These are phyloP conservation scores for Campoletis sonorensis DNA, from an alignment of 1,140 invertebrate genomes.

Conservation along the genomic window DNA sequence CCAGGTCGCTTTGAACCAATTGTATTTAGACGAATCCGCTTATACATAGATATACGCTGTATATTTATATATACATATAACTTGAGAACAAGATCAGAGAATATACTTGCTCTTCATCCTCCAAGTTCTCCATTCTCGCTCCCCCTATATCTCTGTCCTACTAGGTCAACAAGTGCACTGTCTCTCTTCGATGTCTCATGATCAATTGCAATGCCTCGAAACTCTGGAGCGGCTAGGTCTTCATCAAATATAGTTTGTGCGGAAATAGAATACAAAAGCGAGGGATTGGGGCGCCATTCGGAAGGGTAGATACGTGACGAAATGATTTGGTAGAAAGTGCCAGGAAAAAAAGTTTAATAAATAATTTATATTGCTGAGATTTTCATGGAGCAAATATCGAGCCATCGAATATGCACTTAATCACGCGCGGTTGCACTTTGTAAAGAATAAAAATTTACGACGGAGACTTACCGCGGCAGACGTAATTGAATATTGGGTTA, in stretches of 20 bases:
- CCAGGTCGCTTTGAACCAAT: background rate
- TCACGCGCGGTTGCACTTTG: no score
- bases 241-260: slow-evolving; percentile 3
- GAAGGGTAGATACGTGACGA: background rate
- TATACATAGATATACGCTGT: no score
- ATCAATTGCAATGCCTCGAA: slow-evolving; percentile 12
- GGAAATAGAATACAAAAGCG: background rate
- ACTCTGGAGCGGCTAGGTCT: background rate
- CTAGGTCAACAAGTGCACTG: slow-evolving; percentile 24
- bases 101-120: slow-evolving; percentile 9
- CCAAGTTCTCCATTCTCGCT: background rate
- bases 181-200: slow-evolving; percentile 10
- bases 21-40: slow-evolving; percentile 14
- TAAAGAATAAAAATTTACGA: no score
- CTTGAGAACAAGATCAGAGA: slow-evolving; percentile 15
- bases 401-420: no score
- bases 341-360: background rate
- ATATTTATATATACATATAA: background rate
- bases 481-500: no score
- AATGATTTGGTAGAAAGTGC: background rate
- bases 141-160: background rate
- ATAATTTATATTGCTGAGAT: background rate
- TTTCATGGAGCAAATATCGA: background rate
- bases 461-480: no score
- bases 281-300: background rate